phyloP scores from a whole-genome alignment of 1,140 invertebrate genomes.

The Medauroidea extradentata region DNA sequence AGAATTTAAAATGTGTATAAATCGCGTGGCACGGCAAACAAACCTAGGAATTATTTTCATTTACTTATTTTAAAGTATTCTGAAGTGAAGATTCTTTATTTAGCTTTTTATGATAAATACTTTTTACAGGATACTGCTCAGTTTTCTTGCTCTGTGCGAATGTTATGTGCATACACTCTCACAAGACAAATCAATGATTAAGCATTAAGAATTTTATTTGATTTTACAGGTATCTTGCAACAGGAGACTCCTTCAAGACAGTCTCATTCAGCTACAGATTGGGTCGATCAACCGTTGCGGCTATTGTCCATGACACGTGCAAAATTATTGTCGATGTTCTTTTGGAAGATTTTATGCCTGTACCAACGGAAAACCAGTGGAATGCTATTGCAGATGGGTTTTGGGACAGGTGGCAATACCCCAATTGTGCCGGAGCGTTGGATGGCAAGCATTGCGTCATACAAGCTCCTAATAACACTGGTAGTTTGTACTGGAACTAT shows the following conservation, averaged over 20 bases:
- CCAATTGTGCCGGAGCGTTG: conserved; percentile 41
- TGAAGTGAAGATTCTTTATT: too few relatives aligned
- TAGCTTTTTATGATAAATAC: too few relatives aligned
- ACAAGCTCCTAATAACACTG: conserved; percentile 25
- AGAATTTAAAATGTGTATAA: too few relatives aligned
- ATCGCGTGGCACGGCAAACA: too few relatives aligned
- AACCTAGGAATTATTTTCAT: too few relatives aligned
- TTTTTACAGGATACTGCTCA: too few relatives aligned
- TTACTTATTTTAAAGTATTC: too few relatives aligned
- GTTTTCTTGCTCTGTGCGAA: too few relatives aligned
- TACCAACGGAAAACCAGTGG: conserved; percentile 29
- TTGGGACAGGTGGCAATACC: conserved; percentile 39
- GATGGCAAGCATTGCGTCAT: conserved; percentile 39
- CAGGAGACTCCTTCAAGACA: conserved; percentile 18
- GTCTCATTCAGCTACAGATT: conserved; percentile 25
- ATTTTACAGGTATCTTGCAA: conserved; percentile 22
- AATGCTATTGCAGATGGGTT: conserved; percentile 30
- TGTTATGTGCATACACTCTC: too few relatives aligned
- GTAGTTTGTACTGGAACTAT: conserved; percentile 42
- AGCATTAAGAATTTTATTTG: neutral
- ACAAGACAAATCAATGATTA: too few relatives aligned
- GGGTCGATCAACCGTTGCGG: conserved; percentile 23
- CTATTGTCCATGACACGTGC: conserved; percentile 22
- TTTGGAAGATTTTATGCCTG: too few relatives aligned
- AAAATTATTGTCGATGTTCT: conserved; percentile 18